phyloP scores from a whole-genome alignment of 2,113 vertebrate genomes.

The Lycocorax pyrrhopterus region DNA sequence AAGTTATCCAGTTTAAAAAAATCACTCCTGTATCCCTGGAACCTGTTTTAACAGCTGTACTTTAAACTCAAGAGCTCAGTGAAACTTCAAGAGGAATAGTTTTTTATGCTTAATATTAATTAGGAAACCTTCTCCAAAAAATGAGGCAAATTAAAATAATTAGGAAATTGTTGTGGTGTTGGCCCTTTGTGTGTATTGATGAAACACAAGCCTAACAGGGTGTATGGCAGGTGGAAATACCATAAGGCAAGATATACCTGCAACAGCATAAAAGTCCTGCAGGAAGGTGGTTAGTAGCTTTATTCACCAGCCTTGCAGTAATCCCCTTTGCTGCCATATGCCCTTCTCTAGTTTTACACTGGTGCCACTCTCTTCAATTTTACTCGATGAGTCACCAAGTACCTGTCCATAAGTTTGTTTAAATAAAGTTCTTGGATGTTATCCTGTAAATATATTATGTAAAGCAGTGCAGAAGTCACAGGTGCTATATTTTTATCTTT shows the following conservation, averaged over 20 bases:
- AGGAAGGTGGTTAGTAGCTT: not conserved
- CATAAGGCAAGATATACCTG: not conserved
- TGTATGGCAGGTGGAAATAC: not conserved
- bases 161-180: not conserved
- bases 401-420: not conserved
- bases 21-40: not conserved
- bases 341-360: not conserved
- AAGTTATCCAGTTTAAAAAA: not conserved
- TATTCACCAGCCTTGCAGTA: not conserved
- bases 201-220: not conserved
- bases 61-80: not conserved
- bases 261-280: not conserved
- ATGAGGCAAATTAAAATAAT: conserved; percentile 25
- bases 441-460: not conserved
- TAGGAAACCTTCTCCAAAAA: conserved; percentile 6
- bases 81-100: not conserved
- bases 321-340: not conserved
- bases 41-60: not conserved
- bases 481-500: not conserved
- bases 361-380: not conserved
- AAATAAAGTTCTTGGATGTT: not conserved
- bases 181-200: not conserved
- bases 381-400: not conserved
- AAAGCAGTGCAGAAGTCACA: not conserved
- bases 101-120: conserved; percentile 4